Base-by-base conservation (phyloP, 2,797 vertebrate genomes). In the Centropyge bicolor region DNA sequence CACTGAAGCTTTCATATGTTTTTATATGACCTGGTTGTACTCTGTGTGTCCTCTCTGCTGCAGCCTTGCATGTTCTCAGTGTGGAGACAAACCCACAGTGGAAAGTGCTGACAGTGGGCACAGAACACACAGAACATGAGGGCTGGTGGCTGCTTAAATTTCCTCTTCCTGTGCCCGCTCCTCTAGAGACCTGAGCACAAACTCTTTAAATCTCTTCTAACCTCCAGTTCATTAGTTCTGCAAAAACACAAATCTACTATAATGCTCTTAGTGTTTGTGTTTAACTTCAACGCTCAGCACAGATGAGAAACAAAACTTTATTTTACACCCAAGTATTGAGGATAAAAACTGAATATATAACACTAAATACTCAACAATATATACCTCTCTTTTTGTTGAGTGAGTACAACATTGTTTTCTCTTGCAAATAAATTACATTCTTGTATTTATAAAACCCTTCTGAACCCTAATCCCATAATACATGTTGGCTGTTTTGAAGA, bases 31-130 rank as follows among this genome's bases (percentile, higher is more conserved):
- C 31, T 31, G 31, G 11, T 68, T 22, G n/a, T 20, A 19, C 22
- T 36, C 40, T 12, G 14, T 24, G 19, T 60, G 69, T 70, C 70
- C 63, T 76, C 72, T 55, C 11, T 27, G 56, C 60, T 43, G 3
- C 17, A n/a, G 41, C 51, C 43, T 36, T 65, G 13, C 36, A 60
- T 65, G 59, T 41, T 66, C 19, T 69, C 63, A 17, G 16, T 78
- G 60, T 66, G 45, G 62, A 68, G 76, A 77, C 51, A 48, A 62
- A 35, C 68, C 80, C 74, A 31, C 64, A 85, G 80, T 36, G 87
- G 89, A 90, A 93, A 92, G 71, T 82, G 87, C 86, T 91, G 89
- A 93, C 80, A 36, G 56, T 16, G 48, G 49, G 57, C 43, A 52
- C 41, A 65, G 68, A 41, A 54, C 36, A 63, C 8, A 59, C n/a